Base-by-base conservation (phyloP, 1,140 invertebrate genomes). In the Holcopasites calliopsidis region DNA sequence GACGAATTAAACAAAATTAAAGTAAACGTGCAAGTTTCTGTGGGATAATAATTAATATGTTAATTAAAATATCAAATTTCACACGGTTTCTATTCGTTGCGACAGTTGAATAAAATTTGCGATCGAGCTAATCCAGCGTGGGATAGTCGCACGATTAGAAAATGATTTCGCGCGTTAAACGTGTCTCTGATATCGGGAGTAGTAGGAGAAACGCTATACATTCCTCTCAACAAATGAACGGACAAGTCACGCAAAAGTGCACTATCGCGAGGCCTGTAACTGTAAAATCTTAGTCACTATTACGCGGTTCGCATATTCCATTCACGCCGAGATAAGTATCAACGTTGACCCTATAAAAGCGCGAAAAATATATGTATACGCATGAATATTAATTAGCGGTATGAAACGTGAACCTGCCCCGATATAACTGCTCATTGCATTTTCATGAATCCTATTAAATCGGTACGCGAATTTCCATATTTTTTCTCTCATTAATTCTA, bases 221-320 rank as follows among this genome's bases (percentile, higher is more conserved):
- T 76, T 8, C 71, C 64, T 35, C 18, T 31, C 4, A 18, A 54
- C 55, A 70, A 80, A 77, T 77, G 66, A 77, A 58, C 49, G 76
- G 47, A 64, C 52, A 23, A 47, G n/a, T 44, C 35, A 64, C 60
- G 68, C 57, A 54, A 69, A 65, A 64, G 70, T 57, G 61, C 40
- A 40, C 77, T 42, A 57, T 57, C 26, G 21, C 57, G 54, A 26
- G 42, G 28, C 38, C 13, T 28, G 38, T 76, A 82, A 82, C 77
- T 73, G 74, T 82, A 82, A 61, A 66, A 70, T 79, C 54, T 68
- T 77, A 69, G 57, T 69, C 77, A 69, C 44, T 33, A 60, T 40
- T 13, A 13, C 50, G 47, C 18, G 75, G 58, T 82, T 73, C 66
- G 50, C 80, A 73, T 64, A 82, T 62, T 60, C 62, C 73, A 68